Evolutionary conservation across 2,888 invertebrate species (phyloP).

Genomic region (Drosophila formosana): DNA sequence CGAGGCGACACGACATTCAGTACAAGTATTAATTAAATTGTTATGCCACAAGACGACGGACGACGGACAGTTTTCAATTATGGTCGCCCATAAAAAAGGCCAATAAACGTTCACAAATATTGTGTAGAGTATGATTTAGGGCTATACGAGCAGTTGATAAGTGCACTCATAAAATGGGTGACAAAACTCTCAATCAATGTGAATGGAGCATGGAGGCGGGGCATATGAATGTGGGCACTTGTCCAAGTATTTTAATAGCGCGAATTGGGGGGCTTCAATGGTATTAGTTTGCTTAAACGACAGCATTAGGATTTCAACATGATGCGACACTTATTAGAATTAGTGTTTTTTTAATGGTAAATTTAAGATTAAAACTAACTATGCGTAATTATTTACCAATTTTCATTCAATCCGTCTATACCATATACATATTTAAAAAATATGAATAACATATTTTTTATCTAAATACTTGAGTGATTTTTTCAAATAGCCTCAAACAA

Average conservation of each 20-base stretch:
- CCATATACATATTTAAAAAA: too few relatives aligned
- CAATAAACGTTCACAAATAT: slow-evolving; percentile 65
- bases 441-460: too few relatives aligned
- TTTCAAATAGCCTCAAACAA: too few relatives aligned
- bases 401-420: too few relatives aligned
- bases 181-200: slow-evolving; percentile 33
- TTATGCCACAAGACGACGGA: slow-evolving; percentile 62
- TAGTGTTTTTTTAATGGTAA: not conserved
- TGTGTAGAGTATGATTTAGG: slow-evolving; percentile 49
- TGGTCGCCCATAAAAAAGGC: slow-evolving; percentile 53
- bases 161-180: slow-evolving; percentile 37
- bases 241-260: not conserved
- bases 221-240: slow-evolving; percentile 12
- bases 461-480: too few relatives aligned
- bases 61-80: slow-evolving; percentile 61
- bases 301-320: not conserved
- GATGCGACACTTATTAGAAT: not conserved
- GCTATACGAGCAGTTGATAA: slow-evolving; percentile 37
- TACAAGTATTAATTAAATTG: slow-evolving; percentile 75
- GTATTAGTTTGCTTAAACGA: not conserved
- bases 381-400: not conserved
- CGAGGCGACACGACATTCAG: slow-evolving; percentile 30
- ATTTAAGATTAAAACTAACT: not conserved
- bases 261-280: slow-evolving; percentile 7
- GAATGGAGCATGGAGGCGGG: slow-evolving; percentile 21